Evolutionary conservation across 2,888 invertebrate genomes (phyloP), one percentile per base, ranked within the genome.

Genomic region (Craniophora ligustri): DNA sequence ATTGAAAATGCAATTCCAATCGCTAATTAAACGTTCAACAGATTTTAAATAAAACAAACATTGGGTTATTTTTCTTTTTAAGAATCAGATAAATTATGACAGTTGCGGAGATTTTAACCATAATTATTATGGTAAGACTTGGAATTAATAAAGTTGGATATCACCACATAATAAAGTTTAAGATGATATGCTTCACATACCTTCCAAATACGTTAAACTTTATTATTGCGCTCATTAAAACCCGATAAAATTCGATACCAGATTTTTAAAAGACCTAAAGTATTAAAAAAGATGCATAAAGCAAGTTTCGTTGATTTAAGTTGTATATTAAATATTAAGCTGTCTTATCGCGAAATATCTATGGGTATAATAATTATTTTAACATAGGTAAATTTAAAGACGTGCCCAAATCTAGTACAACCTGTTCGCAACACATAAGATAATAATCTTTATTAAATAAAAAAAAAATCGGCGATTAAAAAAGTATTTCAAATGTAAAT

Each of bases 141-240:
- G 65, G 72, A 67, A 76, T 72, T 69, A 71, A 81, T 78, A 80
- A 81, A 72, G 62, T 60, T 61, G 72, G 58, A 74, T 83, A 78
- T 85, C 84, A 78, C 70, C 84, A 83, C 82, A 56, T 84, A 69
- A 79, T 84, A 79, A 85, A 81, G 64, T 76, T 75, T 70, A 48
- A 60, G 76, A 78, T 81, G 75, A 80, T 76, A 77, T 76, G 78
- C 69, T 72, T 76, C 56, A 67, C 54, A 47, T 72, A 57, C 55
- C 68, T 69, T 73, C 64, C 51, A 62, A 78, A 79, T 80, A 78
- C 68, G 60, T 81, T 79, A 78, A 76, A 65, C 62, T 80, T 79
- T 78, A 79, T 82, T 79, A 83, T 80, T 72, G 67, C 67, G 59
- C 72, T 81, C 79, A 85, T 88, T 84, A 85, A 85, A 86, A 76